phyloP scores from a whole-genome alignment of 2,797 vertebrate genomes.

The Nasua narica region DNA sequence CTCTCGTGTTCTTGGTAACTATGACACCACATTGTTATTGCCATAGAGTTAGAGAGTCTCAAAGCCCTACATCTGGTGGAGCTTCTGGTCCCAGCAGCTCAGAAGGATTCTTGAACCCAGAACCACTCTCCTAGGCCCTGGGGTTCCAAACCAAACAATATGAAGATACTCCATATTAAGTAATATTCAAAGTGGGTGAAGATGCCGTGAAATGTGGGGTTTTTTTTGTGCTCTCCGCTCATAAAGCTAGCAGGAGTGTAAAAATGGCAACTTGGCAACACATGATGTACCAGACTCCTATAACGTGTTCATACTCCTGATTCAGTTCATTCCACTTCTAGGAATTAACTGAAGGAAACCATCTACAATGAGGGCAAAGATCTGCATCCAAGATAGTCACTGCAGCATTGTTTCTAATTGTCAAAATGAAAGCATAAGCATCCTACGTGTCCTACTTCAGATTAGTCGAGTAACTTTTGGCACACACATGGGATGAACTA shows the following conservation, averaged over 20 bases:
- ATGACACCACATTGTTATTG: neutral
- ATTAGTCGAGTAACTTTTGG: neutral
- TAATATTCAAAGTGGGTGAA: neutral
- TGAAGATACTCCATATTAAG: neutral
- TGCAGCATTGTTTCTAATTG: conserved; percentile 41
- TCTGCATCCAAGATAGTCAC: conserved; percentile 21
- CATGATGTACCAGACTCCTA: neutral
- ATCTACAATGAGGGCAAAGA: conserved; percentile 33
- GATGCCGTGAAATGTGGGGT: neutral
- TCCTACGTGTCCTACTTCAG: neutral
- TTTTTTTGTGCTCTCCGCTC: neutral
- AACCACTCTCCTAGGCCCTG: neutral
- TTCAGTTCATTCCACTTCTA: neutral
- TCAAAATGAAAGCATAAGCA: conserved; percentile 2
- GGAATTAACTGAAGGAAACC: conserved; percentile 42
- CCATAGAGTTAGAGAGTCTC: neutral
- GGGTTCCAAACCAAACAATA: neutral
- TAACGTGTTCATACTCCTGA: neutral
- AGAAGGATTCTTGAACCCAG: neutral
- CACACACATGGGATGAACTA: neutral
- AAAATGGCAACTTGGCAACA: neutral
- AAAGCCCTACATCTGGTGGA: neutral
- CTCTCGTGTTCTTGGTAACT: neutral
- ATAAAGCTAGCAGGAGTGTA: neutral
- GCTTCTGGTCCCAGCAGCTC: neutral